phyloP scores from a whole-genome alignment of 2,113 vertebrate genomes.

The Dipodomys stephensi region DNA sequence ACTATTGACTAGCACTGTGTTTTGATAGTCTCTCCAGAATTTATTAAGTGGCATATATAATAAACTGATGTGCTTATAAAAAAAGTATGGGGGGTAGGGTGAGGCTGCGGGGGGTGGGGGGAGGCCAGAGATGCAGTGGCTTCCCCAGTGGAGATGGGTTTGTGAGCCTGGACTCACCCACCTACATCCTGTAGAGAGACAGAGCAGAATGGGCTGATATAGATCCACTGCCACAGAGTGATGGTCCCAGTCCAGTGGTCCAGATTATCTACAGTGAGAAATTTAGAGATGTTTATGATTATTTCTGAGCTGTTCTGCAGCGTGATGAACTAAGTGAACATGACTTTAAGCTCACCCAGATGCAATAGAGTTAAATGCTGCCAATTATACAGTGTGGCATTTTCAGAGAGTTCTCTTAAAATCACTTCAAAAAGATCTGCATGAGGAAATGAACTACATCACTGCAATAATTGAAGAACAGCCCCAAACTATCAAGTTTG shows the following conservation, averaged over 20 bases:
- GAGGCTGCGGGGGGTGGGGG: background rate
- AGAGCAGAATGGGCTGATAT: too few relatives aligned
- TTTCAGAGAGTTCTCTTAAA: constrained; percentile 95
- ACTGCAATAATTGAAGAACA: constrained; percentile 98
- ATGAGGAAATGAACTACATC: constrained; percentile 96
- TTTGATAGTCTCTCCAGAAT: background rate
- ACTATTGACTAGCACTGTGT: background rate
- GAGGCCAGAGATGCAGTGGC: constrained; percentile 62
- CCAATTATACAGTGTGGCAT: constrained; percentile 99
- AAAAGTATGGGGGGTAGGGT: too few relatives aligned
- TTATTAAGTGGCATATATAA: background rate
- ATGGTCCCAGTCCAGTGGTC: too few relatives aligned
- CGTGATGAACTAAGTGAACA: constrained; percentile 96
- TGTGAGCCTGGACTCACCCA: constrained; percentile 72
- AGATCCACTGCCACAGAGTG: too few relatives aligned
- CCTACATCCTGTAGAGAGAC: constrained; percentile 88
- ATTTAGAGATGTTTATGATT: constrained; percentile 95
- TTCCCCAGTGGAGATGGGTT: constrained; percentile 75
- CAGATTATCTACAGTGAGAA: too few relatives aligned
- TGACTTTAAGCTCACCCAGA: constrained; percentile 94
- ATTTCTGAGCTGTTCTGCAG: constrained; percentile 97
- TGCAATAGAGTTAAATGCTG: constrained; percentile 97
- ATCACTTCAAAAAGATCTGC: constrained; percentile 94
- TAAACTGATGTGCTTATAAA: background rate
- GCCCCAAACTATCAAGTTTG: constrained; percentile 99